Conservation (phyloP, 1,140 invertebrate genomes). For the Coenobita brevimanus region DNA sequence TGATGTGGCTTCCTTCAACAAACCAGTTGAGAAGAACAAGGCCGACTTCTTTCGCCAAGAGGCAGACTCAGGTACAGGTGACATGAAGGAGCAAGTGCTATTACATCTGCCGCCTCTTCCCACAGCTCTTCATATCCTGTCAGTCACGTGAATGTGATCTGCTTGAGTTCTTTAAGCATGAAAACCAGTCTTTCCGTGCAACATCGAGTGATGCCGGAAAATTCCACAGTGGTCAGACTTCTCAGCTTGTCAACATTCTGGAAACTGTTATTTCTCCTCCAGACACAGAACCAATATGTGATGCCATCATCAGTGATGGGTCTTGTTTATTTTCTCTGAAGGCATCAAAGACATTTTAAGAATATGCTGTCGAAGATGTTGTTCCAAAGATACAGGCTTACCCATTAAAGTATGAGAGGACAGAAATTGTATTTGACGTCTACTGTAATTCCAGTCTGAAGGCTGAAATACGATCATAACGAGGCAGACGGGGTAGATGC, state of each 20-base stretch:
- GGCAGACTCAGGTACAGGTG: no score
- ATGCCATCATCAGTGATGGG: constrained; percentile 21
- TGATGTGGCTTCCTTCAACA: background rate
- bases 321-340: constrained; percentile 24
- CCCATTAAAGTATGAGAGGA: background rate
- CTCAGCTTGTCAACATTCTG: constrained; percentile 24
- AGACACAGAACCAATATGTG: constrained; percentile 5
- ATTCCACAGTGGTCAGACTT: constrained; percentile 4
- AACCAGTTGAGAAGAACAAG: background rate
- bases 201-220: background rate
- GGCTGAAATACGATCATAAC: background rate
- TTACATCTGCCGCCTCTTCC: constrained; percentile 7
- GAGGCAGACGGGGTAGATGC: background rate
- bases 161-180: constrained; percentile 14
- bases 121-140: constrained; percentile 19
- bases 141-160: constrained; percentile 25
- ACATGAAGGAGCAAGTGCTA: no score
- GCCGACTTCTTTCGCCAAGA: no score
- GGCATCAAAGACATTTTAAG: constrained; percentile 8
- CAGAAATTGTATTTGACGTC: constrained; percentile 16
- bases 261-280: constrained; percentile 13
- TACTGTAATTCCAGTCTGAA: constrained; percentile 1
- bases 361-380: background rate
- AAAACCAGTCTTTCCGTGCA: constrained; percentile 22
- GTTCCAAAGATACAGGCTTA: constrained; percentile 11